phyloP scores from a whole-genome alignment of 2,113 vertebrate species.

The Bubo blakistoni region DNA sequence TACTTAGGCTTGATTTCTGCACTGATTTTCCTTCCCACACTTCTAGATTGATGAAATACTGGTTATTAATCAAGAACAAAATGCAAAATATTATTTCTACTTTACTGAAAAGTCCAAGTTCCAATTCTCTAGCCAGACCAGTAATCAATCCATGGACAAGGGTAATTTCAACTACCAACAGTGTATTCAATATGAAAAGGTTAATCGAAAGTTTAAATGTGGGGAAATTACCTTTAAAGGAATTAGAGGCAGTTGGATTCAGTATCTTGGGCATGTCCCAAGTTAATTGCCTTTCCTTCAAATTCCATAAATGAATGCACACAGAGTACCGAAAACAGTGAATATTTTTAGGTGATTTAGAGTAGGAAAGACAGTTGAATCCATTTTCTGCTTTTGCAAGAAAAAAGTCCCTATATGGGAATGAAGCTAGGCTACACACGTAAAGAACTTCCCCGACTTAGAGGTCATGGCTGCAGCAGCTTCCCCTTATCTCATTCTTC shows the following conservation, averaged over 20 bases:
- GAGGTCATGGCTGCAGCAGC: background rate
- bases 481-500: background rate
- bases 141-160: background rate
- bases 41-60: background rate
- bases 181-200: background rate
- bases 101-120: background rate
- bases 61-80: background rate
- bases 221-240: background rate
- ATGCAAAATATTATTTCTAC: background rate
- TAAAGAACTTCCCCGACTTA: background rate
- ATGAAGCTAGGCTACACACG: background rate
- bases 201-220: background rate
- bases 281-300: background rate
- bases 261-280: background rate
- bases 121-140: background rate
- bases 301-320: background rate
- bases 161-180: background rate
- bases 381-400: background rate
- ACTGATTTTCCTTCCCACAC: background rate
- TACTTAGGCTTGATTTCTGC: background rate
- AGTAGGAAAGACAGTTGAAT: background rate
- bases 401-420: background rate
- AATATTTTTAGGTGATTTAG: background rate
- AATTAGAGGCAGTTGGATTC: background rate
- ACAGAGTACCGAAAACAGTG: background rate